These are phyloP conservation scores for Mycalesis mineus DNA, from an alignment of 2,888 invertebrate genomes.

Conservation along the genomic window DNA sequence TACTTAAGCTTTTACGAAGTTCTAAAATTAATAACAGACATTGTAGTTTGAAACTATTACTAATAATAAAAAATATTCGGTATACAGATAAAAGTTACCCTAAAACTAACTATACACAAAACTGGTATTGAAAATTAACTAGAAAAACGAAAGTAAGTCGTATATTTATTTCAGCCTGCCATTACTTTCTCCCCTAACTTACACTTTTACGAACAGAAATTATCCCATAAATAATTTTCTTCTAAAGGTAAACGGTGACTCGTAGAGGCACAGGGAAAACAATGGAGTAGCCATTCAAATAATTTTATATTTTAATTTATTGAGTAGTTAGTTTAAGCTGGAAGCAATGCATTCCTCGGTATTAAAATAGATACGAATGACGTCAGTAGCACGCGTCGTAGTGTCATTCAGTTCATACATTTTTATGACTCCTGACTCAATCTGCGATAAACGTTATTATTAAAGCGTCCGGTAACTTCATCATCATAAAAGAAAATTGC, in stretches of 20 bases:
- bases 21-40: too few species aligned
- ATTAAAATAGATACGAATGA: neutral
- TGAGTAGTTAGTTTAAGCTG: neutral
- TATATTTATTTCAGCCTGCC: slow-evolving; percentile 11
- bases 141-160: slow-evolving; percentile 20
- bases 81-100: too few species aligned
- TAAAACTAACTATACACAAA: neutral
- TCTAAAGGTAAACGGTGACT: slow-evolving; percentile 11
- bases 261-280: slow-evolving; percentile 8
- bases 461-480: neutral
- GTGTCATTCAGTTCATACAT: too few species aligned
- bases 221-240: slow-evolving; percentile 16
- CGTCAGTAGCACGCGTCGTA: neutral
- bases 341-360: neutral
- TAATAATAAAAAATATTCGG: too few species aligned
- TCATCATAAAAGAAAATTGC: neutral
- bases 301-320: neutral
- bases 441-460: too few species aligned
- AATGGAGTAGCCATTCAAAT: slow-evolving; percentile 3
- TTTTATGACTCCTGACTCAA: too few species aligned
- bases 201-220: slow-evolving; percentile 18
- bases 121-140: slow-evolving; percentile 7
- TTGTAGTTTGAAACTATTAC: too few species aligned
- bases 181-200: slow-evolving; percentile 24
- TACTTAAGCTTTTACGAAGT: too few species aligned